A percentile compares a stretch with the other conserved stretches of the same genome.
These are phyloP conservation scores for Clusia tigrina DNA, from an alignment of 2,888 invertebrate species.

Conservation along the genomic window DNA sequence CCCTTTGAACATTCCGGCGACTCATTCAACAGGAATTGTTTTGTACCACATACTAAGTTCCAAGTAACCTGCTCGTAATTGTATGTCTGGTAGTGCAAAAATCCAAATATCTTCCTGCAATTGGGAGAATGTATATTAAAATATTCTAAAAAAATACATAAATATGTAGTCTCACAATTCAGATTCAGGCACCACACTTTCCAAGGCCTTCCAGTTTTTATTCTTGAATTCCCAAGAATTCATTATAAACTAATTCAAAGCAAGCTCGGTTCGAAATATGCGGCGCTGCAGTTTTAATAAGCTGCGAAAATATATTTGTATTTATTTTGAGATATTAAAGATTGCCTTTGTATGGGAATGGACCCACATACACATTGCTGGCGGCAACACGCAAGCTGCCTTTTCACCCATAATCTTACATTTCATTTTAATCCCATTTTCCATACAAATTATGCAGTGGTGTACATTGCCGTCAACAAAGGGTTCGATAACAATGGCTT, in stretches of 20 bases:
- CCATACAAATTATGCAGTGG: no score
- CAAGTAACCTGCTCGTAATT: conserved; percentile 52
- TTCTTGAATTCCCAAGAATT: conserved; percentile 82
- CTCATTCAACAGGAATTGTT: conserved; percentile 57
- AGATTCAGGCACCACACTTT: conserved; percentile 32
- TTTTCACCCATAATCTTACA: no score
- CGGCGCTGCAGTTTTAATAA: conserved; percentile 80
- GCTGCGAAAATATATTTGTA: conserved; percentile 65
- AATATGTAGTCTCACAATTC: conserved; percentile 40
- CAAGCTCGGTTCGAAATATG: conserved; percentile 78
- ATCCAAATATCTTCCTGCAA: conserved; percentile 43
- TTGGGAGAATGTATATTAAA: background rate
- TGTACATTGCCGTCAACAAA: no score
- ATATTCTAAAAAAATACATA: no score
- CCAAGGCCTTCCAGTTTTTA: conserved; percentile 63
- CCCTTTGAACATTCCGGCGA: conserved; percentile 45
- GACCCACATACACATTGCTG: no score
- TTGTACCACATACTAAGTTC: conserved; percentile 55
- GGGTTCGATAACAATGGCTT: conserved; percentile 83
- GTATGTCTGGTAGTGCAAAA: conserved; percentile 45
- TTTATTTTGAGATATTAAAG: background rate
- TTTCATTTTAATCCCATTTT: no score
- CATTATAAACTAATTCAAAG: conserved; percentile 76
- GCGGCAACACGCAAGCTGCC: no score
- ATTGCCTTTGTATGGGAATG: no score